Evolutionary conservation across 2,888 invertebrate species (phyloP).

Genomic region (Shargacucullia verbasci): DNA sequence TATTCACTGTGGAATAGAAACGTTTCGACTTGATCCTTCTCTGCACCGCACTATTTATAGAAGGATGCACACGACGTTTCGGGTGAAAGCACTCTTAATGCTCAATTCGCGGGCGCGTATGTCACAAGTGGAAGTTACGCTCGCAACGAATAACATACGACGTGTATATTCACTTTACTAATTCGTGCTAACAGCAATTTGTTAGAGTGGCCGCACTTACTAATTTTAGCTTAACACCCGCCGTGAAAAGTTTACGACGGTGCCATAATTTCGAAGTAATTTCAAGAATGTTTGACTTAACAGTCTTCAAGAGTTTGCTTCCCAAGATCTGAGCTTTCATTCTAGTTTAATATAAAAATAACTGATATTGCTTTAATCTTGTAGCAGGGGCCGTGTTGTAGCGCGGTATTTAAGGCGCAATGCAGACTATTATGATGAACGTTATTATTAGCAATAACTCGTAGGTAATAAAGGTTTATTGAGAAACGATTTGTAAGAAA

Average conservation of each 20-base stretch:
- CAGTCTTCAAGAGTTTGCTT: constrained; percentile 78
- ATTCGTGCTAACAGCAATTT: constrained; percentile 84
- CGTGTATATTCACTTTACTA: constrained; percentile 79
- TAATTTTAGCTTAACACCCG: constrained; percentile 85
- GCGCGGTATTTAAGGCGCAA: constrained; percentile 44
- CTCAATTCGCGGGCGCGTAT: constrained; percentile 79
- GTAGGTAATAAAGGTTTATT: constrained; percentile 2
- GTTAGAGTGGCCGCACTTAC: constrained; percentile 82
- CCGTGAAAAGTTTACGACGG: constrained; percentile 83
- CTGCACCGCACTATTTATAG: constrained; percentile 82
- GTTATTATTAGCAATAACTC: constrained; percentile 21
- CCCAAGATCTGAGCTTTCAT: constrained; percentile 72
- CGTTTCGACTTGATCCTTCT: constrained; percentile 81
- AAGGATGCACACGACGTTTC: constrained; percentile 84
- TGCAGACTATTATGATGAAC: constrained; percentile 25
- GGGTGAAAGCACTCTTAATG: constrained; percentile 88
- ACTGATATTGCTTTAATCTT: constrained; percentile 50
- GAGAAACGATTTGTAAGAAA: too few species aligned
- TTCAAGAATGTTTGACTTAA: constrained; percentile 84
- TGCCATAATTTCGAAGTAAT: constrained; percentile 85
- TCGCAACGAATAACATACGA: constrained; percentile 70
- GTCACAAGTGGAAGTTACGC: constrained; percentile 72
- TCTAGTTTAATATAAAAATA: constrained; percentile 72
- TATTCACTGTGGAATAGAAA: constrained; percentile 86
- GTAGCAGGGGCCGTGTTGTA: constrained; percentile 45